phyloP scores from a whole-genome alignment of 2,888 invertebrate genomes.

The Lamellibrachia columna region DNA sequence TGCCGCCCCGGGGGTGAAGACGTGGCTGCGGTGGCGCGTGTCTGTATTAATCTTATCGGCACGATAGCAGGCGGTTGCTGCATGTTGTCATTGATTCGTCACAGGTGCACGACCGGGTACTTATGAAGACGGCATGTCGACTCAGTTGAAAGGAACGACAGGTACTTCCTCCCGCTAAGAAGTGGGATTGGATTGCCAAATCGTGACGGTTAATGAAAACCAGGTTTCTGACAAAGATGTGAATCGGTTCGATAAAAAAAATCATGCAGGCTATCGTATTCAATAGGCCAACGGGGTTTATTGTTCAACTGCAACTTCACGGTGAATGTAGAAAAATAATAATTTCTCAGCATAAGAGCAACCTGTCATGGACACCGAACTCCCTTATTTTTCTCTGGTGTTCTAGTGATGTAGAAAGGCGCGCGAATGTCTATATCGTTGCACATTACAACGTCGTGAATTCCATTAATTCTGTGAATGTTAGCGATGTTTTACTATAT shows the following conservation, averaged over 20 bases:
- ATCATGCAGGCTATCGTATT: background rate
- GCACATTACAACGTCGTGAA: too few species aligned
- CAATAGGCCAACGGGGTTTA: background rate
- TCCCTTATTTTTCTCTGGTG: background rate
- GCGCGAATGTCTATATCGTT: background rate
- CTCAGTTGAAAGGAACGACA: background rate
- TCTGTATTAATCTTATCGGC: background rate
- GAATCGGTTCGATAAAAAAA: background rate
- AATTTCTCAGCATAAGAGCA: background rate
- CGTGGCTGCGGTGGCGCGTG: background rate
- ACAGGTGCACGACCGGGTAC: background rate
- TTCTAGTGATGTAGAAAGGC: background rate
- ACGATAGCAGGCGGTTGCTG: background rate
- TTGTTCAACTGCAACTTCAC: background rate
- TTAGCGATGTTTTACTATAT: too few species aligned
- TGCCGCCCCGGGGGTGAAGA: background rate
- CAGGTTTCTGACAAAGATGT: background rate
- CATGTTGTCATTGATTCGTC: background rate
- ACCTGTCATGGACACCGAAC: background rate
- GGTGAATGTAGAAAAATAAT: background rate
- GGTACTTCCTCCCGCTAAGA: background rate
- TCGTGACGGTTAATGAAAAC: background rate
- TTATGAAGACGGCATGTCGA: slow-evolving; percentile 1
- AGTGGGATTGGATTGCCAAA: background rate
- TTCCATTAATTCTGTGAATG: too few species aligned